These are phyloP conservation scores for Pemphigus obesinymphae DNA, from an alignment of 1,140 invertebrate genomes.

Conservation along the genomic window DNA sequence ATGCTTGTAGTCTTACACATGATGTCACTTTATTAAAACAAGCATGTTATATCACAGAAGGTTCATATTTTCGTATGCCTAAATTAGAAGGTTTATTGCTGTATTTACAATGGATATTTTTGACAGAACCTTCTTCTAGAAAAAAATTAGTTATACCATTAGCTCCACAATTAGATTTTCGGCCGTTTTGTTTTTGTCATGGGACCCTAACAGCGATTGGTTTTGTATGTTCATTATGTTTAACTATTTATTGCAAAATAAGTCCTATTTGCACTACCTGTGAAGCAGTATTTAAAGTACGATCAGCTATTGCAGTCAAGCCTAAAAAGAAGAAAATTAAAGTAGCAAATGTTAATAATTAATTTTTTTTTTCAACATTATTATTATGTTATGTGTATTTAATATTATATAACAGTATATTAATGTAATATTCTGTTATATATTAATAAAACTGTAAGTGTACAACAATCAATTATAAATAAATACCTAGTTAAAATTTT, in stretches of 20 bases:
- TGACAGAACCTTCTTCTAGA: constrained; percentile 75
- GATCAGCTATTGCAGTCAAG: constrained; percentile 15
- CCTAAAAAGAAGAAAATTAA: constrained; percentile 36
- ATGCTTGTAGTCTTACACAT: constrained; percentile 88
- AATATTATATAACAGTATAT: background rate
- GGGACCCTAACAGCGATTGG: constrained; percentile 92
- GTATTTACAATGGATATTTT: constrained; percentile 89
- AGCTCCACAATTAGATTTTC: constrained; percentile 85
- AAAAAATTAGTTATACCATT: constrained; percentile 82
- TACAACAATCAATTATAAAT: too few relatives aligned
- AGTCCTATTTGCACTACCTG: constrained; percentile 96
- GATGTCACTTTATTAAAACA: constrained; percentile 88
- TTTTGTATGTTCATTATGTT: constrained; percentile 95
- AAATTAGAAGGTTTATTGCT: constrained; percentile 79
- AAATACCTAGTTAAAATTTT: too few relatives aligned
- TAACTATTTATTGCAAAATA: constrained; percentile 96
- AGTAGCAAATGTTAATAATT: background rate
- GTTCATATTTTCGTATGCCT: constrained; percentile 79
- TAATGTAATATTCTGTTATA: too few relatives aligned
- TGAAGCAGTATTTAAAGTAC: constrained; percentile 67
- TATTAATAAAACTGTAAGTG: too few relatives aligned
- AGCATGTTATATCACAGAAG: constrained; percentile 92
- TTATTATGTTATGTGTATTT: background rate
- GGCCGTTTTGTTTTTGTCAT: constrained; percentile 97
- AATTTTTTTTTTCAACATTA: background rate